Percentiles rank a stretch among this genome's conserved stretches.
Evolutionary conservation across 2,888 invertebrate genomes (phyloP).

Genomic region (Parnassius orleans): DNA sequence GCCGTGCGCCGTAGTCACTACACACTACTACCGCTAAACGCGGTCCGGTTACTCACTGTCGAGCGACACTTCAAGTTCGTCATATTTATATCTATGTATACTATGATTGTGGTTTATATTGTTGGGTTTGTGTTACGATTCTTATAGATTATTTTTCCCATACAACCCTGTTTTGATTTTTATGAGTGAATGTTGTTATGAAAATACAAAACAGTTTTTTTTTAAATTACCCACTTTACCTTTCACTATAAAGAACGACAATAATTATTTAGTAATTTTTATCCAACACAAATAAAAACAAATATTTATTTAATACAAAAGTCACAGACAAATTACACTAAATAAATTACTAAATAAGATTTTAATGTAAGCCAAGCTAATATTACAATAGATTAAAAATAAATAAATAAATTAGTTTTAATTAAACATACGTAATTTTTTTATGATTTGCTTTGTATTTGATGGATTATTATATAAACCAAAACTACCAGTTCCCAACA

Average conservation of each 20-base stretch:
- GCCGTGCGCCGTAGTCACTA: conserved; percentile 75
- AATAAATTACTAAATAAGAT: too few relatives aligned
- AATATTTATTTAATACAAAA: too few relatives aligned
- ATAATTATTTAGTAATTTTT: too few relatives aligned
- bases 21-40: conserved; percentile 61
- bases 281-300: too few relatives aligned
- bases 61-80: conserved; percentile 75
- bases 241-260: too few relatives aligned
- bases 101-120: conserved; percentile 34
- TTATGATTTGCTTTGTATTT: background rate
- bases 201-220: too few relatives aligned
- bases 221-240: too few relatives aligned
- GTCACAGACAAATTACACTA: too few relatives aligned
- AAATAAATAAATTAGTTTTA: too few relatives aligned
- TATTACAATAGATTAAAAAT: too few relatives aligned
- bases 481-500: conserved; percentile 34
- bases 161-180: conserved; percentile 21
- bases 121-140: conserved; percentile 31
- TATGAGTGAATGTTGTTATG: background rate
- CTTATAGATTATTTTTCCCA: conserved; percentile 17
- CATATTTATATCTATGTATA: conserved; percentile 35
- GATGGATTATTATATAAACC: conserved; percentile 5
- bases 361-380: too few relatives aligned
- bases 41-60: conserved; percentile 58
- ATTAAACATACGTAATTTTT: too few relatives aligned